Percentiles rank a stretch among this genome's conserved stretches.
These are phyloP conservation scores for Miltochrista miniata DNA, from an alignment of 2,888 invertebrate species.

Conservation along the genomic window DNA sequence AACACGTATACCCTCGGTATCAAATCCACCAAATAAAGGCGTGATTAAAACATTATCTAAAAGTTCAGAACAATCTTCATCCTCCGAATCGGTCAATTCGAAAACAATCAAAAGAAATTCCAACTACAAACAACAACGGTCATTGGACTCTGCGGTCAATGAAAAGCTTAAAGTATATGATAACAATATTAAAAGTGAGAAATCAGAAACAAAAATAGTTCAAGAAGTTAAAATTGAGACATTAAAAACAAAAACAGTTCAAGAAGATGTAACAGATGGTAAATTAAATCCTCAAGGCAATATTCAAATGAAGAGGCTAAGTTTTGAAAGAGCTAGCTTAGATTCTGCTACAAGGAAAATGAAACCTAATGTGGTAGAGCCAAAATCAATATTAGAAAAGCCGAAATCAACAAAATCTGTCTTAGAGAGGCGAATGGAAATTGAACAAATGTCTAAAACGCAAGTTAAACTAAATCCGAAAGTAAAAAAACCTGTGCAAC, in stretches of 20 bases:
- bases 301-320: conserved; percentile 73
- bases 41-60: conserved; percentile 41
- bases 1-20: conserved; percentile 48
- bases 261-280: conserved; percentile 30
- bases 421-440: conserved; percentile 74
- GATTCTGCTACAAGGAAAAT: conserved; percentile 73
- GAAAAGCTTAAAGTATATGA: conserved; percentile 34
- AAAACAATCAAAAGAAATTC: conserved; percentile 62
- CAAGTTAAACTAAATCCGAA: conserved; percentile 51
- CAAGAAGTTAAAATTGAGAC: conserved; percentile 28
- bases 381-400: conserved; percentile 56
- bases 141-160: conserved; percentile 55
- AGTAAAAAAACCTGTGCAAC: conserved; percentile 55
- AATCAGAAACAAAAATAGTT: conserved; percentile 18
- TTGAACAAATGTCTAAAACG: conserved; percentile 68
- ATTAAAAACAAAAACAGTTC: conserved; percentile 17
- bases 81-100: conserved; percentile 56
- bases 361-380: conserved; percentile 49
- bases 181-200: conserved; percentile 25
- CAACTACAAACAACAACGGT: conserved; percentile 48
- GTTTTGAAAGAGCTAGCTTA: conserved; percentile 77
- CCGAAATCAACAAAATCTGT: conserved; percentile 73
- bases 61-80: conserved; percentile 53
- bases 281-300: conserved; percentile 55
- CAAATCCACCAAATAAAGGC: conserved; percentile 43